phyloP scores from a whole-genome alignment of 2,113 vertebrate genomes.

The Erythrolamprus reginae region DNA sequence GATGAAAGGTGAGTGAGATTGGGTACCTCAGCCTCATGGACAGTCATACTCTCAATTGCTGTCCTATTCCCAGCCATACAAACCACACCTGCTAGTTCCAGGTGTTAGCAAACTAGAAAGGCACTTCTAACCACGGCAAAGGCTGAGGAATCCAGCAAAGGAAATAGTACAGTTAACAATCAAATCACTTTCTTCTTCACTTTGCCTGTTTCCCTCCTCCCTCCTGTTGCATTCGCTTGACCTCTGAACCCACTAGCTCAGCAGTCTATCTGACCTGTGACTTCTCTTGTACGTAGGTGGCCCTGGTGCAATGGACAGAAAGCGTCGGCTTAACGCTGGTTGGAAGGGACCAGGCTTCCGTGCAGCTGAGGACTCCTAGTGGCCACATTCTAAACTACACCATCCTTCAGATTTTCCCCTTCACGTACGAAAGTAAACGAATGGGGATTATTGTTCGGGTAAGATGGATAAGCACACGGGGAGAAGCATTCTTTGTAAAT shows the following conservation, averaged over 20 bases:
- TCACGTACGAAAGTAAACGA: constrained; percentile 96
- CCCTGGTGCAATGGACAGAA: constrained; percentile 97
- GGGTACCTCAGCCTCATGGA: background rate
- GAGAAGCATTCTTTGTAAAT: background rate
- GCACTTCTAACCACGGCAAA: background rate
- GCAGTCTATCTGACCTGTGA: constrained; percentile 22
- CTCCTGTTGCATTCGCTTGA: background rate
- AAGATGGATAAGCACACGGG: constrained; percentile 50
- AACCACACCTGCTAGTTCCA: background rate
- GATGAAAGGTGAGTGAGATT: background rate
- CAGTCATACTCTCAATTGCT: background rate
- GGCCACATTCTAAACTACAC: constrained; percentile 97
- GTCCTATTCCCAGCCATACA: background rate
- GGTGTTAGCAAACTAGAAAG: background rate
- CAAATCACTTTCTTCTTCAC: background rate
- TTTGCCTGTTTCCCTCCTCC: background rate
- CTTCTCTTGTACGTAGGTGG: constrained; percentile 76
- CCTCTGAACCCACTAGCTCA: constrained; percentile 3
- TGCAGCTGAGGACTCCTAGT: constrained; percentile 98
- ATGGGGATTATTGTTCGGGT: constrained; percentile 97
- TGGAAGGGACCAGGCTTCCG: constrained; percentile 91
- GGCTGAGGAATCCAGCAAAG: background rate
- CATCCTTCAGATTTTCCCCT: constrained; percentile 96
- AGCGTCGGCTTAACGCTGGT: constrained; percentile 93
- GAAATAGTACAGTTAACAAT: background rate